Percentiles rank a stretch among this genome's conserved stretches.
phyloP scores from a whole-genome alignment of 1,140 invertebrate genomes.

The Bombus sibiricus region DNA sequence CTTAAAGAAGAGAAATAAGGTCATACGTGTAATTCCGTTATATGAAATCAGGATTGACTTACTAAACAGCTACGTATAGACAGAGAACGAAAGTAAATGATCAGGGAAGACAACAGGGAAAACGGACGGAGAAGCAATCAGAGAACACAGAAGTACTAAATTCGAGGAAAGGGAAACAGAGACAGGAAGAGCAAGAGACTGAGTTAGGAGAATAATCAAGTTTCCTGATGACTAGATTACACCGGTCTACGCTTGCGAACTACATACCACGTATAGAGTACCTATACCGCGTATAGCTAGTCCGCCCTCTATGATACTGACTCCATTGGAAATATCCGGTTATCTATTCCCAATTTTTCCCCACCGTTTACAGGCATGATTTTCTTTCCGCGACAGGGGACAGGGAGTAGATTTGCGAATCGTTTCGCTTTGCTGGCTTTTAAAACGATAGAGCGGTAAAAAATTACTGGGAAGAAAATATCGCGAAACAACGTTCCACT shows the following conservation, averaged over 20 bases:
- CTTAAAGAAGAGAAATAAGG: no score
- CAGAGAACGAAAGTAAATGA: neutral
- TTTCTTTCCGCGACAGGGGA: neutral
- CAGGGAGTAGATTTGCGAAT: neutral
- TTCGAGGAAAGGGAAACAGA: constrained; percentile 12
- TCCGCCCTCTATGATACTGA: constrained; percentile 31
- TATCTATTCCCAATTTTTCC: constrained; percentile 14
- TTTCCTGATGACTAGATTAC: constrained; percentile 74
- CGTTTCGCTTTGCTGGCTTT: neutral
- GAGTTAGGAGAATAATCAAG: constrained; percentile 71
- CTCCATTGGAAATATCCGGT: constrained; percentile 45
- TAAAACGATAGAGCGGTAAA: neutral
- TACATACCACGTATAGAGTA: constrained; percentile 56
- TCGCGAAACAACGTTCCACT: neutral
- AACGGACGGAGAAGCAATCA: constrained; percentile 14
- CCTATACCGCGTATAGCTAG: constrained; percentile 45
- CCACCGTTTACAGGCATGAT: constrained; percentile 2
- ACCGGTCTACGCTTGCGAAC: constrained; percentile 66
- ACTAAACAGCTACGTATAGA: neutral
- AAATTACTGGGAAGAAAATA: neutral
- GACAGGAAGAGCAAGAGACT: constrained; percentile 52
- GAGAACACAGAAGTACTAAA: constrained; percentile 4
- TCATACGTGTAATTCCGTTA: neutral
- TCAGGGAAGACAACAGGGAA: neutral
- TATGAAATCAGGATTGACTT: neutral